A percentile compares a stretch with the other conserved stretches of the same genome.
These are phyloP conservation scores for Acanthornis magna DNA, from an alignment of 2,797 vertebrate species.

Conservation along the genomic window DNA sequence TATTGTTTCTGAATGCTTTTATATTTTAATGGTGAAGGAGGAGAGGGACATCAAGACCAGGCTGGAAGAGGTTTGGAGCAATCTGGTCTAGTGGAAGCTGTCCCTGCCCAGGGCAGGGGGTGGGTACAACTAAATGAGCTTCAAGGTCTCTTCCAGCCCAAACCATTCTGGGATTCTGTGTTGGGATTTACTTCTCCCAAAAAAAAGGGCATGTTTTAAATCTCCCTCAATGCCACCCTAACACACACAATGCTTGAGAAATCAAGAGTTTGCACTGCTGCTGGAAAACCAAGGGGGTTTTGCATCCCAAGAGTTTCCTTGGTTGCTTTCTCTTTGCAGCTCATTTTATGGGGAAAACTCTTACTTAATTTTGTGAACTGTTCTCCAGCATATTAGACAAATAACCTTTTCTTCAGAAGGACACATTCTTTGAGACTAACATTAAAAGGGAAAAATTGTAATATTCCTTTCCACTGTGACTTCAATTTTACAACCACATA, in stretches of 20 bases:
- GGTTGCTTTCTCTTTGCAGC: neutral
- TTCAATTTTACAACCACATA: slow-evolving; percentile 17
- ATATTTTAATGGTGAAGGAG: neutral
- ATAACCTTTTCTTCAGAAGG: slow-evolving; percentile 39
- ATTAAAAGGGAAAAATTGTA: slow-evolving; percentile 15
- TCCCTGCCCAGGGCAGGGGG: neutral
- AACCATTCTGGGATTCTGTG: neutral
- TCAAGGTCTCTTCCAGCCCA: neutral
- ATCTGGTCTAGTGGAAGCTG: neutral
- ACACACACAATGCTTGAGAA: rapidly evolving
- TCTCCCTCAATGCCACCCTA: neutral
- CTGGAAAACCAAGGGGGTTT: neutral
- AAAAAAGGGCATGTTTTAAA: neutral
- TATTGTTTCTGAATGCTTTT: neutral
- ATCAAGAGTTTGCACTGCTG: neutral
- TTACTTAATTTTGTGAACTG: neutral
- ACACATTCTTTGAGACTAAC: slow-evolving; percentile 1
- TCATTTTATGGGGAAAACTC: neutral
- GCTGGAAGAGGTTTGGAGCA: neutral
- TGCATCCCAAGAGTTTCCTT: neutral
- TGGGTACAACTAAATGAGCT: neutral
- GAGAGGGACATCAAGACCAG: neutral
- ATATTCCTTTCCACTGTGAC: neutral
- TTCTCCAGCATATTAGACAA: slow-evolving; percentile 27
- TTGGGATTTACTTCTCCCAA: neutral